These are phyloP conservation scores for Cerceris rybyensis DNA, from an alignment of 2,888 invertebrate species.

Conservation along the genomic window DNA sequence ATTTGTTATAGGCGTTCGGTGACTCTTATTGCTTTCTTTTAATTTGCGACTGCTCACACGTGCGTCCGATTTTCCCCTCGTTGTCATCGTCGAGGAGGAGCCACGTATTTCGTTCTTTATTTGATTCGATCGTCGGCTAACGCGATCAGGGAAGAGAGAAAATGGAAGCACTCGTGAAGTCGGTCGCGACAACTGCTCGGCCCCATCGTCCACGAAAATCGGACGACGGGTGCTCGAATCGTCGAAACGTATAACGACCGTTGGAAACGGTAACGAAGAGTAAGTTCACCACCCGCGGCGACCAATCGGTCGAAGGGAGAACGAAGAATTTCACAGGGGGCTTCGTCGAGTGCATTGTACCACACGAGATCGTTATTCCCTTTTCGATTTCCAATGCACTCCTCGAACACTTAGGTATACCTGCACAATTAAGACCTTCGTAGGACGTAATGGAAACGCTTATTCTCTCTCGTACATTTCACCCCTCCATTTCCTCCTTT, in stretches of 20 bases:
- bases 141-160: conserved; percentile 40
- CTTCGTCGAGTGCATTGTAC: conserved; percentile 45
- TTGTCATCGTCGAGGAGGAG: conserved; percentile 20
- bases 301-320: conserved; percentile 59
- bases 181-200: conserved; percentile 13
- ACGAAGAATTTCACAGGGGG: conserved; percentile 47
- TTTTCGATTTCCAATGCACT: conserved; percentile 48
- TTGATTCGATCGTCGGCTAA: conserved; percentile 50
- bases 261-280: conserved; percentile 62
- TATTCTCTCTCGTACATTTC: conserved; percentile 51
- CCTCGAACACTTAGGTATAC: conserved; percentile 38
- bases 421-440: conserved; percentile 57
- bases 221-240: conserved; percentile 53
- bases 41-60: conserved; percentile 67
- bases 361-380: conserved; percentile 59
- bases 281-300: conserved; percentile 61
- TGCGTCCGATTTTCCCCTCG: conserved; percentile 46
- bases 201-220: conserved; percentile 35
- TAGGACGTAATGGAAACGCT: conserved; percentile 54
- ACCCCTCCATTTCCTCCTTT: conserved; percentile 7
- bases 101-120: conserved; percentile 21
- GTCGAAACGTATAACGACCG: conserved; percentile 62
- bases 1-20: conserved; percentile 17
- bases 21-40: conserved; percentile 69
- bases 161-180: conserved; percentile 15